These are phyloP conservation scores for Saturnia pavonia DNA, from an alignment of 2,888 invertebrate species.

Conservation along the genomic window DNA sequence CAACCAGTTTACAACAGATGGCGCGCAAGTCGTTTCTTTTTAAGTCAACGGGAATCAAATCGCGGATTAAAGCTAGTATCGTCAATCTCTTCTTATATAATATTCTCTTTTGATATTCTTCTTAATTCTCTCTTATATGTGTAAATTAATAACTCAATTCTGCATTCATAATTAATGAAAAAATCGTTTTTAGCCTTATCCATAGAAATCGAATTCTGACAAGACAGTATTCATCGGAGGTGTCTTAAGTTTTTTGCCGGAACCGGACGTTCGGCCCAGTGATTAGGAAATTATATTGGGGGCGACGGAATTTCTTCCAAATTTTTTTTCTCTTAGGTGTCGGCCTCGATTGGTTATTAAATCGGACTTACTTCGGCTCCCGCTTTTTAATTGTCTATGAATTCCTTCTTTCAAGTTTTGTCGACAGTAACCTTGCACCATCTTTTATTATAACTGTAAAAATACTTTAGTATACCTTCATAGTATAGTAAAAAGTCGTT, in stretches of 20 bases:
- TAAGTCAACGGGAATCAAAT: too few relatives aligned
- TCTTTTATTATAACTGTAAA: neutral
- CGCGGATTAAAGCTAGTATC: too few relatives aligned
- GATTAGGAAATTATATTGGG: constrained; percentile 81
- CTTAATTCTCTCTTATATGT: too few relatives aligned
- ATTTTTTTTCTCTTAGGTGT: constrained; percentile 64
- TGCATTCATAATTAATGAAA: too few relatives aligned
- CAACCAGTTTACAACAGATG: too few relatives aligned
- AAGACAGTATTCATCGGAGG: constrained; percentile 49
- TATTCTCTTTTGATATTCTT: too few relatives aligned
- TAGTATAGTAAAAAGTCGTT: too few relatives aligned
- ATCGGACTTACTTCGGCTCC: constrained; percentile 67
- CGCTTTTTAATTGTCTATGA: constrained; percentile 60
- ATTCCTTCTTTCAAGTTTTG: neutral
- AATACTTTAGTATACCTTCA: too few relatives aligned
- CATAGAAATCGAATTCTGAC: constrained; percentile 55
- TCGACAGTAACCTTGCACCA: neutral
- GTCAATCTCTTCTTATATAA: too few relatives aligned
- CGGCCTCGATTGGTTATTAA: constrained; percentile 76
- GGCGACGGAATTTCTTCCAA: constrained; percentile 58
- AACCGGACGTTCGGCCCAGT: constrained; percentile 76
- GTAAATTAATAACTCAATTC: too few relatives aligned
- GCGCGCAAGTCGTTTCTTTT: too few relatives aligned
- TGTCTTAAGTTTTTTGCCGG: constrained; percentile 70
- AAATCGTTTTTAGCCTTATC: constrained; percentile 50